These are phyloP conservation scores for Chaitophorus viminalis DNA, from an alignment of 2,888 invertebrate species.

Conservation along the genomic window DNA sequence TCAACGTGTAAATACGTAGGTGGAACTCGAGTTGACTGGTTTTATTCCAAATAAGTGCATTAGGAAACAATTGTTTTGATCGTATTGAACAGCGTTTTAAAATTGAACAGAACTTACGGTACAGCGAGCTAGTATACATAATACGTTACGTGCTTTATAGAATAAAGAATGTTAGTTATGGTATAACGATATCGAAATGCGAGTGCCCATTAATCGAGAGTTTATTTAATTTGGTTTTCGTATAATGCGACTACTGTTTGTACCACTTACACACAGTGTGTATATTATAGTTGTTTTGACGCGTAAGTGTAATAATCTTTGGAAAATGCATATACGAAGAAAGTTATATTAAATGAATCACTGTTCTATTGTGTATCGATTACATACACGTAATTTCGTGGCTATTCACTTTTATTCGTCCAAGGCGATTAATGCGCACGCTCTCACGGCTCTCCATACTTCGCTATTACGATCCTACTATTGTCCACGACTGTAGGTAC, in stretches of 20 bases:
- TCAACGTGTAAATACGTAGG: no score
- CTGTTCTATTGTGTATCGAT: conserved; percentile 15
- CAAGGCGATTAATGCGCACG: background rate
- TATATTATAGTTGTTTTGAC: background rate
- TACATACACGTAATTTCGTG: background rate
- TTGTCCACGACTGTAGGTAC: background rate
- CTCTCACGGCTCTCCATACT: background rate
- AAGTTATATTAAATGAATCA: background rate
- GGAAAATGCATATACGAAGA: background rate
- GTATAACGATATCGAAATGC: no score
- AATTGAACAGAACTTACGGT: no score
- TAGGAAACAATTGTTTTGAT: no score
- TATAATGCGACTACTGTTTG: background rate
- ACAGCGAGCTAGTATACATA: no score
- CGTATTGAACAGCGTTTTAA: no score
- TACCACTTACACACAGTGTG: no score
- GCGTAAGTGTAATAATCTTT: background rate
- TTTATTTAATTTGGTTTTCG: background rate
- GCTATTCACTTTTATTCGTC: background rate
- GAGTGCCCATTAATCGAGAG: background rate
- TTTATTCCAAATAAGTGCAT: no score
- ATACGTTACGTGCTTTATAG: no score
- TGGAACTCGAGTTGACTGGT: no score
- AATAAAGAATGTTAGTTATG: no score
- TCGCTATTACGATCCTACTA: background rate